These are phyloP conservation scores for Oligia strigilis DNA, from an alignment of 2,888 invertebrate species.

Conservation along the genomic window DNA sequence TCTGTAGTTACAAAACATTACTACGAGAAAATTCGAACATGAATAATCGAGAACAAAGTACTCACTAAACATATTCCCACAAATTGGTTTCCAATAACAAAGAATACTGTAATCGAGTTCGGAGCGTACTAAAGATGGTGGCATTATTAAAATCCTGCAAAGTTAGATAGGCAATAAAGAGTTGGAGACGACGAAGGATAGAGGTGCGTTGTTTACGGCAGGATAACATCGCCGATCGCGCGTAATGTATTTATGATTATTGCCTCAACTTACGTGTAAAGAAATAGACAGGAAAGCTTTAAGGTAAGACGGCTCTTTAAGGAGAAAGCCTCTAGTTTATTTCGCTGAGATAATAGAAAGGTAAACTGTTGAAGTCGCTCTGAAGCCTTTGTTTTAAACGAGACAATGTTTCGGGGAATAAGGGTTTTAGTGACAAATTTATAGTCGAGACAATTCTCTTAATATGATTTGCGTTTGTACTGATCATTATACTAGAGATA, in stretches of 20 bases:
- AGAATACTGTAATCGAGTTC: constrained; percentile 65
- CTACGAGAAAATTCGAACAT: constrained; percentile 20
- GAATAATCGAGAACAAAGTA: constrained; percentile 30
- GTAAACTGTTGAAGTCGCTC: constrained; percentile 41
- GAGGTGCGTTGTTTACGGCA: constrained; percentile 86
- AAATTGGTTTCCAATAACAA: constrained; percentile 70
- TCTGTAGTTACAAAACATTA: neutral
- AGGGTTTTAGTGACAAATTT: constrained; percentile 34
- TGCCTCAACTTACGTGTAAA: constrained; percentile 78
- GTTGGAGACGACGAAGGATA: constrained; percentile 73
- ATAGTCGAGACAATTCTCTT: neutral
- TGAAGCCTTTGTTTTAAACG: constrained; percentile 40
- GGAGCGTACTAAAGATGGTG: constrained; percentile 67
- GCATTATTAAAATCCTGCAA: constrained; percentile 86
- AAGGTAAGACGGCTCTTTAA: constrained; percentile 62
- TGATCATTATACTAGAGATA: neutral
- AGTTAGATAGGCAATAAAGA: constrained; percentile 89
- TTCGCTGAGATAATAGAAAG: constrained; percentile 52
- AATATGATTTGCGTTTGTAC: neutral
- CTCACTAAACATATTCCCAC: constrained; percentile 56
- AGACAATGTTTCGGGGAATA: constrained; percentile 30
- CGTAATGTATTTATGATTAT: constrained; percentile 91
- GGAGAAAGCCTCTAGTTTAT: constrained; percentile 66
- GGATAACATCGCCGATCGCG: constrained; percentile 87
- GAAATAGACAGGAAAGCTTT: constrained; percentile 70